These are phyloP conservation scores for Bembecia ichneumoniformis DNA, from an alignment of 2,888 invertebrate genomes.

Conservation along the genomic window DNA sequence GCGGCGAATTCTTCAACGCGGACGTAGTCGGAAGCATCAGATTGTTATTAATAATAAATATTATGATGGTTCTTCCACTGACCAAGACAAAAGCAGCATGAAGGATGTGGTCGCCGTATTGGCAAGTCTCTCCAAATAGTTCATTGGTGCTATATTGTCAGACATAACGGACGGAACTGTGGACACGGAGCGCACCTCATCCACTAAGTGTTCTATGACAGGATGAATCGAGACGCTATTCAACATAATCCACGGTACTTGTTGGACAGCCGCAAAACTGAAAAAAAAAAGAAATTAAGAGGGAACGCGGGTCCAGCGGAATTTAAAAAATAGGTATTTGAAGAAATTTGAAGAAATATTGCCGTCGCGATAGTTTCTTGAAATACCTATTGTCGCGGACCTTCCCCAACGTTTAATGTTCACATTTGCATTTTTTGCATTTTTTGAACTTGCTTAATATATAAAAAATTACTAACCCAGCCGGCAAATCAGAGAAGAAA, in stretches of 20 bases:
- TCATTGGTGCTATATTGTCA: conserved; percentile 8
- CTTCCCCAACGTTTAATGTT: too few relatives aligned
- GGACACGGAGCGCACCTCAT: conserved; percentile 7
- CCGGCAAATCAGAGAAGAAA: conserved; percentile 37
- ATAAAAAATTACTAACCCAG: conserved; percentile 26
- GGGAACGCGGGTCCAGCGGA: too few relatives aligned
- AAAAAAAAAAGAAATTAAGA: not conserved
- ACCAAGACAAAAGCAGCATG: conserved; percentile 1
- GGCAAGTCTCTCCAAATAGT: conserved; percentile 5
- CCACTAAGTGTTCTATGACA: conserved; percentile 9
- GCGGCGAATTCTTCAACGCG: too few relatives aligned
- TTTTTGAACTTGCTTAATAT: too few relatives aligned
- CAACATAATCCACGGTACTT: conserved; percentile 12
- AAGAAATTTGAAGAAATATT: too few relatives aligned
- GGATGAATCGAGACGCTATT: conserved; percentile 6
- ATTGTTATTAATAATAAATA: too few relatives aligned
- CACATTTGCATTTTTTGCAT: too few relatives aligned
- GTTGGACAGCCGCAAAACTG: conserved; percentile 9
- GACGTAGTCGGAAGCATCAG: too few relatives aligned
- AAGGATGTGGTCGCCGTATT: conserved; percentile 1
- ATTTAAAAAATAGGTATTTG: too few relatives aligned
- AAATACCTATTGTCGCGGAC: too few relatives aligned
- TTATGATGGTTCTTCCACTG: not conserved
- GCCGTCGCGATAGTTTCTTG: too few relatives aligned
- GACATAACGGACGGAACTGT: conserved; percentile 4